Base-by-base conservation (phyloP, 2,888 invertebrate genomes). In the Sinopyrophorus schimmeli region DNA sequence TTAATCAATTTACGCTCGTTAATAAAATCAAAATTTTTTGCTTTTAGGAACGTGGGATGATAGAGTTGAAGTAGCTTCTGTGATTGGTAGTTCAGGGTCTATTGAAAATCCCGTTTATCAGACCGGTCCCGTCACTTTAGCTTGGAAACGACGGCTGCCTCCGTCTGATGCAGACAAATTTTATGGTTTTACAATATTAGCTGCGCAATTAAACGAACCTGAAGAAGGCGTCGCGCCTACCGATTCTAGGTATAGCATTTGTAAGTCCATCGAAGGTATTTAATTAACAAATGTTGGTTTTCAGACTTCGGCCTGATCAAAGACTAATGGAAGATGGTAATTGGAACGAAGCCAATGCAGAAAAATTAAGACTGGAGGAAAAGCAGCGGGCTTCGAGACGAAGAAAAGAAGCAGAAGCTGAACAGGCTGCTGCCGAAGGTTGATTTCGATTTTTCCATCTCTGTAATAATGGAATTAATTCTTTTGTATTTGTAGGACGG, bases 181-280 rank as follows among this genome's bases (percentile, higher is more conserved):
- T 80, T 99, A 99, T 77, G 87, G 90, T 76, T 98, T 98, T 76
- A 97, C 97, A 31, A 77, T 88, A 70, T 79, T 99, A 64, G 96
- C 99, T 41, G 89, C 95, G 69, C 96, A 99, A 76, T 77, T 99
- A 63, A 99, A 99, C 76, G 98, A 99, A 76, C 80, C 81, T 30
- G 99, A 99, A 75, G 83, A 86, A 3, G 89, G 84, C 53, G 86
- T 98, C 16, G 95, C 96, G 37, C 97, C 97, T 5, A 96, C 98
- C 0, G 99, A 99, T 79, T 87, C 91, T 39, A 83, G 97, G 59
- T 59, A 35, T n/a, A 1, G 21, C 14, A 20, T 28, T 24, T 31
- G 9, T 5, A 31, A n/a, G 11, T n/a, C n/a, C n/a, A n/a, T 4
- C 3, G 2, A 9, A 27, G 6, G 9, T 9, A 17, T 7, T 26